Conservation (phyloP, 2,113 vertebrate genomes). For the Bubalus kerabau region DNA sequence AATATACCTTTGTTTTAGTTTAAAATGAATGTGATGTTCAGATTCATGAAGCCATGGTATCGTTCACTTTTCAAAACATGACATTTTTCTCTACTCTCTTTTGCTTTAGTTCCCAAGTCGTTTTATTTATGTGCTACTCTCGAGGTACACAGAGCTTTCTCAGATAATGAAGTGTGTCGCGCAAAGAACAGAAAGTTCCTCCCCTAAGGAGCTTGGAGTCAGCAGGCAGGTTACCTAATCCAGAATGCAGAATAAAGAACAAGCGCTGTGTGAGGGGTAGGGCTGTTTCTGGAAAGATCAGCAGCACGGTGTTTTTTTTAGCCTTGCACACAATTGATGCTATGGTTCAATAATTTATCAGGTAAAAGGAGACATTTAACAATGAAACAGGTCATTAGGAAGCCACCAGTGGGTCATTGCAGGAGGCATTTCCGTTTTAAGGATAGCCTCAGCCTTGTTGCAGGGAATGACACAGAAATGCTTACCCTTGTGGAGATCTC, state of each 20-base stretch:
- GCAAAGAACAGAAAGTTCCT: constrained; percentile 1
- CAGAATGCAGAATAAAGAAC: background rate
- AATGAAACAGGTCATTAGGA: constrained; percentile 52
- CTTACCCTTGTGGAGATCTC: constrained; percentile 31
- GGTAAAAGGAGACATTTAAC: constrained; percentile 69
- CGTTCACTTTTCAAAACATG: background rate
- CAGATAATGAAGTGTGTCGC: background rate
- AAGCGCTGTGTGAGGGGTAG: background rate
- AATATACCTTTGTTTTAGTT: background rate
- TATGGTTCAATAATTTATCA: constrained; percentile 5
- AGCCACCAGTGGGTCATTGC: constrained; percentile 24
- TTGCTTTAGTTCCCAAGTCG: background rate
- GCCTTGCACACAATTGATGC: constrained; percentile 47
- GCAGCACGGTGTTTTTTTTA: constrained; percentile 20
- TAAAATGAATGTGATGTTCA: constrained; percentile 6
- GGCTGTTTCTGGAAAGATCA: constrained; percentile 3
- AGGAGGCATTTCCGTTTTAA: constrained; percentile 61
- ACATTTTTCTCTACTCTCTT: background rate
- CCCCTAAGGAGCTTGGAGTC: background rate
- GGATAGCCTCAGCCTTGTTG: constrained; percentile 57
- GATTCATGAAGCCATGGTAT: background rate
- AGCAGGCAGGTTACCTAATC: background rate
- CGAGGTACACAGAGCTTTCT: background rate
- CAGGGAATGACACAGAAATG: constrained; percentile 50
- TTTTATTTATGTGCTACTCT: background rate